Percentiles rank a stretch among this genome's conserved stretches.
Evolutionary conservation across 35 echinoderm and acorn worm genomes (phyloP).

Genomic region (Lytechinus variegatus): DNA sequence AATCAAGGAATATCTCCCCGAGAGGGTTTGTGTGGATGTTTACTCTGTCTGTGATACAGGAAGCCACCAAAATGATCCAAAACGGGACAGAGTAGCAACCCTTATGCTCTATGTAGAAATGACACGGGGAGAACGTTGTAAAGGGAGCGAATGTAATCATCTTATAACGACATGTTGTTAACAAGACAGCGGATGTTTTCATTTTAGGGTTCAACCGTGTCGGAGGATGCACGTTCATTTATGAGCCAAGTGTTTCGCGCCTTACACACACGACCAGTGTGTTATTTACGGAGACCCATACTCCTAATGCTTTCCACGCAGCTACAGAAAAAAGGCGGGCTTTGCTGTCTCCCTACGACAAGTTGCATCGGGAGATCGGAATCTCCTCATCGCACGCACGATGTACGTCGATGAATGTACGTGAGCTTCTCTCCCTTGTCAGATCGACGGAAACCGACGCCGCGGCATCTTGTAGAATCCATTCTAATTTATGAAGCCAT

Average conservation of each 20-base stretch:
- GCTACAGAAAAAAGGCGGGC: neutral
- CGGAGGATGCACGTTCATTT: neutral
- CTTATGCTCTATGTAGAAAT: neutral
- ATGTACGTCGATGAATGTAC: neutral
- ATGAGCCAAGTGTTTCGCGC: neutral
- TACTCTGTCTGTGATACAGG: neutral
- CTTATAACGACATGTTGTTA: neutral
- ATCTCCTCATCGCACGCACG: neutral
- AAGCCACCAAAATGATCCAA: conserved; percentile 10
- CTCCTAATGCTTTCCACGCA: neutral
- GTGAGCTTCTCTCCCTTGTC: neutral
- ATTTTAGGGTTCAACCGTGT: conserved; percentile 10
- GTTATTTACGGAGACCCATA: neutral
- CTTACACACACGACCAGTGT: neutral
- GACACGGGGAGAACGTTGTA: neutral
- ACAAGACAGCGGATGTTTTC: conserved; percentile 4
- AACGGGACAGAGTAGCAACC: neutral
- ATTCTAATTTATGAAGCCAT: neutral
- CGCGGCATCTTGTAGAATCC: conserved; percentile 1
- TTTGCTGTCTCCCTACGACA: neutral
- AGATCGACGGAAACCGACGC: neutral
- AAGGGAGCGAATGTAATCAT: neutral
- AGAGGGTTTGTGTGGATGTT: neutral
- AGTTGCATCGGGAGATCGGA: conserved; percentile 9
- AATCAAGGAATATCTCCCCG: neutral